Base-by-base conservation (phyloP, 2,797 vertebrate genomes). In the Pygocentrus nattereri region DNA sequence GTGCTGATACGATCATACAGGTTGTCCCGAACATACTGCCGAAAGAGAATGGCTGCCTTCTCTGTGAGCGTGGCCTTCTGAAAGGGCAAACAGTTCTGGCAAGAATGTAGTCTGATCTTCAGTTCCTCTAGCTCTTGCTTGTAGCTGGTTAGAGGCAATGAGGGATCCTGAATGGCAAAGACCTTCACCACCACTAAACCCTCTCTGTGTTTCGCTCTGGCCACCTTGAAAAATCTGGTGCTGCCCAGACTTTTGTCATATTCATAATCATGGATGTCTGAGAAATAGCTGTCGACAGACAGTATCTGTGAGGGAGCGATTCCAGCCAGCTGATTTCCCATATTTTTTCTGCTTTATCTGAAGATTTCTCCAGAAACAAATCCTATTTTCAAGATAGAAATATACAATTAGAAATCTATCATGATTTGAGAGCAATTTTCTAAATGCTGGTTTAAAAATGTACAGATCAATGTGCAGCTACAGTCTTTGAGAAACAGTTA, bases 261-360 rank as follows among this genome's bases (percentile, higher is more conserved):
- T 81, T 98, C 97, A 58, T 97, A 98, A 90, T 99, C 97, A 54
- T 98, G 96, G 88, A 99, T 98, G 89, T 99, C 98, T 0, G 97
- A 98, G 92, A 99, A 99, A 91, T 99, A 98, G 88, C 97, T 98
- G 93, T 99, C 98, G 81, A 99, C 98, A 0, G 98, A 98, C 21
- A 99, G 94, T 90, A 99, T 99, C 95, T 99, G 98, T 1, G 98
- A 97, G 0, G 97, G 98, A 68, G 98, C 98, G 70, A 99, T 99
- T 47, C 98, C 98, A 7, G 97, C 98, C 61, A 99, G 95, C 90
- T 99, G 98, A 88, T 99, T 99, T 86, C 98, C 98, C 98, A 99
- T 99, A 12, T 38, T 69, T 69, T 4, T 21, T 13, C 19, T 56
- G 41, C 31, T 61, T n/a, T 47, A 31, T 11, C 6, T 49, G 13